phyloP scores from a whole-genome alignment of 2,888 invertebrate genomes.

The Ochropleura leucogaster region DNA sequence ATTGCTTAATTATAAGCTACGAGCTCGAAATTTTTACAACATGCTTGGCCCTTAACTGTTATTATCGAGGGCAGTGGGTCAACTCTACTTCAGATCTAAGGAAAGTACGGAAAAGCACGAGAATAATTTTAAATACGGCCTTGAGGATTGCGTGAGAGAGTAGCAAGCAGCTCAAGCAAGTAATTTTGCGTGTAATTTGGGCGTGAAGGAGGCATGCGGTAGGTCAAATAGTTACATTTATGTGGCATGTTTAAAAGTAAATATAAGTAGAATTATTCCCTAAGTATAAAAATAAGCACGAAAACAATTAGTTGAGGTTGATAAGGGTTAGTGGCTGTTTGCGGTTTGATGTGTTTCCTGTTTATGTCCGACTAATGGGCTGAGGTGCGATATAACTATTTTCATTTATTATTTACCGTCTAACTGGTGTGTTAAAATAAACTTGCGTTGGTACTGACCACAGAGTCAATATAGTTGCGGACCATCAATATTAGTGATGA shows the following conservation, averaged over 20 bases:
- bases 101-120: constrained; percentile 77
- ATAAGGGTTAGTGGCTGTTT: constrained; percentile 32
- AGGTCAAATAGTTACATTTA: constrained; percentile 33
- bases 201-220: constrained; percentile 50
- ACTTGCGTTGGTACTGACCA: not conserved
- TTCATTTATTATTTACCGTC: constrained; percentile 14
- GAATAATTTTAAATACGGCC: constrained; percentile 74
- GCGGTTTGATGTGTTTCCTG: constrained; percentile 54
- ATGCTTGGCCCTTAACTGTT: constrained; percentile 58
- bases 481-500: too few species aligned
- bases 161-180: constrained; percentile 41
- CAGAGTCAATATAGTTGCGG: not conserved
- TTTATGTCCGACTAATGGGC: constrained; percentile 32
- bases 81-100: constrained; percentile 75
- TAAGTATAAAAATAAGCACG: constrained; percentile 15
- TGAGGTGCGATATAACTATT: not conserved
- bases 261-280: constrained; percentile 1
- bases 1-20: constrained; percentile 50
- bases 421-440: constrained; percentile 21
- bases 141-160: constrained; percentile 76
- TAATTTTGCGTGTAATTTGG: constrained; percentile 49
- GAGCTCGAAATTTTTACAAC: constrained; percentile 58
- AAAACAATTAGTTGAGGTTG: constrained; percentile 38
- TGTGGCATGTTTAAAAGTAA: constrained; percentile 19
- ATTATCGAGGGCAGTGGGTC: constrained; percentile 84